Base-by-base conservation (phyloP, 2,888 invertebrate species). In the Lochmaea crataegi region DNA sequence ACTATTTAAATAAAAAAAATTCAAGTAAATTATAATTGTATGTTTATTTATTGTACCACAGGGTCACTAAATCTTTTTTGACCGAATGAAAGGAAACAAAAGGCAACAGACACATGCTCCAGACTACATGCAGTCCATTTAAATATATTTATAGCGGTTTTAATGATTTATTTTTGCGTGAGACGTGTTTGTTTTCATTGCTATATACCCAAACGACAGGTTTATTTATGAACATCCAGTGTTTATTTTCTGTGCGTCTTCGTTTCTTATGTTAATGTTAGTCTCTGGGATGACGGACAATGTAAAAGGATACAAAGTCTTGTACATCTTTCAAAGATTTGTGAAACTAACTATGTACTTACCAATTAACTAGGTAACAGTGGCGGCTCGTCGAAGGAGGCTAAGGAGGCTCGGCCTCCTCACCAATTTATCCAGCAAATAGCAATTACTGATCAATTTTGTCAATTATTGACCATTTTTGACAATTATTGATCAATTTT, bases 101-200 rank as follows among this genome's bases (percentile, higher is more conserved):
- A 70, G 70, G 64, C 70, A 45, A 41, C 61, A 38, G 16, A 64
- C 57, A 64, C 45, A 64, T 70, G 64, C 64, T 64, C 63, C 63
- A 69, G 69, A 69, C 69, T 69, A 51, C 69, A 63, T 71, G 68
- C 67, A 74, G 74, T 74, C 65, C 71, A 74, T 74, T 74, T 76
- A 75, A 76, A 77, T 79, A 78, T 77, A 77, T 74, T 75, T 70
- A 75, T 71, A 69, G 68, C 65, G 67, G 74, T 76, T 77, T 81
- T 82, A 82, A 82, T 82, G 82, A 82, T 82, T 82, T 82, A 82
- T 82, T 82, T 82, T 82, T 74, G 82, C 80, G 80, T 76, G 74
- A 72, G 81, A 80, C 73, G 76, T 81, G 81, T 82, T 82, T 81
- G 76, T 82, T 82, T 82, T 80, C 76, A 68, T 74, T 77, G 75